Base-by-base conservation (phyloP, 2,113 vertebrate species). In the Heteronetta atricapilla region DNA sequence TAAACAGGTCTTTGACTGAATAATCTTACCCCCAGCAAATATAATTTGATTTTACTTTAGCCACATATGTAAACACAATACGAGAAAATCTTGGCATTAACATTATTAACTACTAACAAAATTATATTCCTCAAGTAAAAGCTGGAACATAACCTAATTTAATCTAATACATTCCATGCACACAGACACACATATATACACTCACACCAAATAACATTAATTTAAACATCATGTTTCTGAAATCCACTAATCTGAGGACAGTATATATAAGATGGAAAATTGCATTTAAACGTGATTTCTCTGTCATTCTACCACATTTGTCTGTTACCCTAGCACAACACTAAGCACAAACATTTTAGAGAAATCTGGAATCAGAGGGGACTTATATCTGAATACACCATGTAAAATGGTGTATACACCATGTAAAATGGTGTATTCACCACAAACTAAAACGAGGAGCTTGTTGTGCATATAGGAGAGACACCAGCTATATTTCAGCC, bases 141-240 rank as follows among this genome's bases (percentile, higher is more conserved):
- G 74, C 90, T 94, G 81, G 76, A 93, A 76, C 70, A 67, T 96
- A 96, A 95, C 82, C 82, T 91, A 96, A 96, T 96, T 96, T 93
- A 96, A 93, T 92, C 78, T 95, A 96, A 96, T 96, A 96, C 88
- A 96, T 96, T 96, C 95, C 94, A 95, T 92, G 77, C 92, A 96
- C 72, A 93, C 59, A 90, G 93, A 86, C 89, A 92, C 46, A 94
- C 19, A 95, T 40, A 95, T 42, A 96, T 81, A 93, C 64, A 87
- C 86, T 92, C 69, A 89, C 83, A 94, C 59, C 80, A 93, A 95
- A 96, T 81, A 90, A 78, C 88, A 96, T 92, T 94, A 95, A 97
- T 96, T 96, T 94, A 93, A 96, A 97, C 92, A 95, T 96, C 36
- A 82, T 97, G 93, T 92, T 95, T 87, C 80, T 86, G 69, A 95